phyloP scores from a whole-genome alignment of 1,140 invertebrate genomes.

The Chionoecetes opilio region DNA sequence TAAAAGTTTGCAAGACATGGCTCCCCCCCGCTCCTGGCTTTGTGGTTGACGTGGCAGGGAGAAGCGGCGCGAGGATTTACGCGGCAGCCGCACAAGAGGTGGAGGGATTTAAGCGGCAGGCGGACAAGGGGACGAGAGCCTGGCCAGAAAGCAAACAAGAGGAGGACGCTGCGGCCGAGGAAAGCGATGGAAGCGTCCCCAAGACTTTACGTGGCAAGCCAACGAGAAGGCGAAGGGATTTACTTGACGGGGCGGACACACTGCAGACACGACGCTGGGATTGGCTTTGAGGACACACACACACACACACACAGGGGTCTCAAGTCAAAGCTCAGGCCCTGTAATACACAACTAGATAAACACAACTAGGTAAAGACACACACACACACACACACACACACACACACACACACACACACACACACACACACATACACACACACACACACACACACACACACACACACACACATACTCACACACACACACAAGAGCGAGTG shows the following conservation, averaged over 20 bases:
- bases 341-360: too few species aligned
- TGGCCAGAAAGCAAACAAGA: background rate
- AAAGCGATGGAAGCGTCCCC: background rate
- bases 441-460: slow-evolving; percentile 54
- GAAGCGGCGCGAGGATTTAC: background rate
- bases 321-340: too few species aligned
- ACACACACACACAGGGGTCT: background rate
- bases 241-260: background rate
- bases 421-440: slow-evolving; percentile 42
- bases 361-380: too few species aligned
- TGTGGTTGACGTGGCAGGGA: slow-evolving; percentile 1
- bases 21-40: background rate
- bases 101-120: slow-evolving; percentile 13
- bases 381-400: slow-evolving; percentile 19
- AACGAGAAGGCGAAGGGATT: slow-evolving; percentile 18
- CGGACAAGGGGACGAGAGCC: slow-evolving; percentile 23
- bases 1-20: slow-evolving; percentile 17
- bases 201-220: background rate
- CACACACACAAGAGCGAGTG: slow-evolving; percentile 15
- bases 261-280: too few species aligned
- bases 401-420: slow-evolving; percentile 5
- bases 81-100: background rate
- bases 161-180: background rate
- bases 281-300: background rate
- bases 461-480: slow-evolving; percentile 22